A percentile compares a stretch with the other conserved stretches of the same genome.
Evolutionary conservation across 2,113 vertebrate genomes (phyloP).

Genomic region (Eulacestoma nigropectus): DNA sequence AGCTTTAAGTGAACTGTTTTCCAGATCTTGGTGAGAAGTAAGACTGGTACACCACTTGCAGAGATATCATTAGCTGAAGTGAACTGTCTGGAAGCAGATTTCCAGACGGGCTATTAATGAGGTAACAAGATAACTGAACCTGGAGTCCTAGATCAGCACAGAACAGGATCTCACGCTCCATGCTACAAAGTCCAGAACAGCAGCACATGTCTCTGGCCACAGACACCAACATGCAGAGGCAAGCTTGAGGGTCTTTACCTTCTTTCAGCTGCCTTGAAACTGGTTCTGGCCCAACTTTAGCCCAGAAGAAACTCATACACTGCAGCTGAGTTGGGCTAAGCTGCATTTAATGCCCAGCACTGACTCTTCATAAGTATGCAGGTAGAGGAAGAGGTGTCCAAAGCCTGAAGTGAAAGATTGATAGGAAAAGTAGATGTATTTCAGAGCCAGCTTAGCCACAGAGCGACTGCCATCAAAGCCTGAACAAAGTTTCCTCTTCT

Average conservation of each 20-base stretch:
- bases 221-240: neutral
- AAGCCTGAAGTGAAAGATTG: neutral
- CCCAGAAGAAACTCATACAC: neutral
- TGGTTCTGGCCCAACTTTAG: neutral
- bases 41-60: neutral
- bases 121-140: conserved; percentile 2
- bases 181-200: neutral
- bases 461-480: neutral
- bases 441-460: neutral
- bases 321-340: neutral
- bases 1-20: neutral
- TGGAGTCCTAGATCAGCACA: neutral
- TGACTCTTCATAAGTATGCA: neutral
- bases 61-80: neutral
- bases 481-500: neutral
- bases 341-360: neutral
- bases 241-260: neutral
- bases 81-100: neutral
- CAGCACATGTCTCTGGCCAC: neutral
- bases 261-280: conserved; percentile 13
- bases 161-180: neutral
- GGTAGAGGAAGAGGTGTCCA: neutral
- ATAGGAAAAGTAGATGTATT: neutral
- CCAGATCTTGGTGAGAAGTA: neutral
- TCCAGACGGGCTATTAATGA: neutral